A percentile compares a stretch with the other conserved stretches of the same genome.
Conservation (phyloP, 1,140 invertebrate genomes). For the Calycopis cecrops region DNA sequence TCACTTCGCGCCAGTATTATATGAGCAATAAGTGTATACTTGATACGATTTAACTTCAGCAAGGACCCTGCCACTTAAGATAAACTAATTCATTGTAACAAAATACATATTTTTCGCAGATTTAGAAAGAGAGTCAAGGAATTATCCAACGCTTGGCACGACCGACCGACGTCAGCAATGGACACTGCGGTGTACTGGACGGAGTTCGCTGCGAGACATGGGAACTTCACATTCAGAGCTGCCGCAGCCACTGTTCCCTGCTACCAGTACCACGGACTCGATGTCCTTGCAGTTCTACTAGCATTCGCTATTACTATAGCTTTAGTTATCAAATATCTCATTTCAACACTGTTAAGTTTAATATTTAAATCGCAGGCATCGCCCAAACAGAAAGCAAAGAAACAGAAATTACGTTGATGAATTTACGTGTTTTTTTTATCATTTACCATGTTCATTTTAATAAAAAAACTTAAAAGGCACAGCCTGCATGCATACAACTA, state of each 20-base stretch:
- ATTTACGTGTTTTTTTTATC: too few species aligned
- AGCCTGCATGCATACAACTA: too few species aligned
- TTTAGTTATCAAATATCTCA: background rate
- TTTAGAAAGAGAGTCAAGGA: slow-evolving; percentile 57
- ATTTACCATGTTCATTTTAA: too few species aligned
- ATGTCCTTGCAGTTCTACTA: slow-evolving; percentile 28
- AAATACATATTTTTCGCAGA: slow-evolving; percentile 33
- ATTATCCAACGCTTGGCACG: slow-evolving; percentile 74
- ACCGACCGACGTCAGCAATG: slow-evolving; percentile 67
- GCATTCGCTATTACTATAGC: background rate
- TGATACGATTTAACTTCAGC: too few species aligned
- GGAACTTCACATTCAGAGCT: slow-evolving; percentile 60
- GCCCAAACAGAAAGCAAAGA: background rate
- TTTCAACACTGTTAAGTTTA: background rate
- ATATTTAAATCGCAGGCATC: background rate
- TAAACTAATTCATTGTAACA: too few species aligned
- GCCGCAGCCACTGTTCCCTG: slow-evolving; percentile 33
- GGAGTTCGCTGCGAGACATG: slow-evolving; percentile 71
- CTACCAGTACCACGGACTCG: slow-evolving; percentile 41
- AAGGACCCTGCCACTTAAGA: too few species aligned
- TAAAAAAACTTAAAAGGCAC: too few species aligned
- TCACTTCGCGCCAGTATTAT: too few species aligned
- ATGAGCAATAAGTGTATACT: too few species aligned
- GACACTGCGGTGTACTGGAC: slow-evolving; percentile 75
- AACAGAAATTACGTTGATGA: background rate